Conservation (phyloP, 2,113 vertebrate species). For the Periophthalmodon schlosseri region DNA sequence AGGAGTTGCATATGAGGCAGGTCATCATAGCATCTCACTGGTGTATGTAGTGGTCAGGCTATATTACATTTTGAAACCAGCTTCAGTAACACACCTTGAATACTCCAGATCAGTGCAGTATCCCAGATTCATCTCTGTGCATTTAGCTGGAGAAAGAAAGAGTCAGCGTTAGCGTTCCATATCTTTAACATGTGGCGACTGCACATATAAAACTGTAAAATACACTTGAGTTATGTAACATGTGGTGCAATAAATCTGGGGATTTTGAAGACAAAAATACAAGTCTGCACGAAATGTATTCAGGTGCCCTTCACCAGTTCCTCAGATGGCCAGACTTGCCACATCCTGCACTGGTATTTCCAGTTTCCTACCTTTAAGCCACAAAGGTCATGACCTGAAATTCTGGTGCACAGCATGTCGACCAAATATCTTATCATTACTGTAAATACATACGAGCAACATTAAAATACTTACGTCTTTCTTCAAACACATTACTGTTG, state of each 20-base stretch:
- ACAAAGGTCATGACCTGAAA: slow-evolving; percentile 1
- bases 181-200: neutral
- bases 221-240: slow-evolving; percentile 11
- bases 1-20: no score
- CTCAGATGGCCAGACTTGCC: slow-evolving; percentile 19
- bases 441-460: neutral
- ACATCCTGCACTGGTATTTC: slow-evolving; percentile 26
- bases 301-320: neutral
- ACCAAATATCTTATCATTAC: neutral
- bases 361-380: slow-evolving; percentile 15
- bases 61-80: neutral
- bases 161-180: neutral
- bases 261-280: slow-evolving; percentile 12
- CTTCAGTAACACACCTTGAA: slow-evolving; percentile 55
- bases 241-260: neutral
- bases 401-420: neutral
- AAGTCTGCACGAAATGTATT: neutral
- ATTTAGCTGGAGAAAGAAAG: slow-evolving; percentile 74
- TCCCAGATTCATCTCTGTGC: slow-evolving; percentile 82
- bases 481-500: slow-evolving; percentile 59
- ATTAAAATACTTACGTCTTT: slow-evolving; percentile 73
- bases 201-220: neutral
- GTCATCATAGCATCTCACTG: no score
- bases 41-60: neutral
- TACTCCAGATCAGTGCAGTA: slow-evolving; percentile 88